phyloP scores from a whole-genome alignment of 2,797 vertebrate genomes.

The Astyanax mexicanus region DNA sequence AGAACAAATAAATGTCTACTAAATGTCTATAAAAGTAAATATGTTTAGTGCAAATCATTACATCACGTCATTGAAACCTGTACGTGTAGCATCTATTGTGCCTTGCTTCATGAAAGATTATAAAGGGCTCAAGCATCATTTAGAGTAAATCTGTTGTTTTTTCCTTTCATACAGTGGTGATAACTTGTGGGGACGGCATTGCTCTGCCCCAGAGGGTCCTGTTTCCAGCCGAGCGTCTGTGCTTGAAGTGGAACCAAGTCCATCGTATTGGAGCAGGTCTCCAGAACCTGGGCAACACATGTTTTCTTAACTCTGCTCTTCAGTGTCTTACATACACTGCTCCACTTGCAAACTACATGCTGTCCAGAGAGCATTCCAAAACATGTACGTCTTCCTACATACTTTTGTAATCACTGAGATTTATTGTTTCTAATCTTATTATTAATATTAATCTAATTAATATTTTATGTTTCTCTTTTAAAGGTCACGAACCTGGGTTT shows the following conservation, averaged over 20 bases:
- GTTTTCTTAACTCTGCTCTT: slow-evolving; percentile 94
- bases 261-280: slow-evolving; percentile 94
- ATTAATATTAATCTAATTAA: too few species aligned
- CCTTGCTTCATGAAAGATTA: neutral
- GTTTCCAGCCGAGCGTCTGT: slow-evolving; percentile 91
- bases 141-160: neutral
- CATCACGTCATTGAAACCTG: too few species aligned
- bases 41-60: too few species aligned
- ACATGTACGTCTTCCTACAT: slow-evolving; percentile 81
- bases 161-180: slow-evolving; percentile 65
- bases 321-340: slow-evolving; percentile 97
- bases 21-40: neutral
- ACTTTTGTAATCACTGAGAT: neutral
- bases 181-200: slow-evolving; percentile 89
- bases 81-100: too few species aligned
- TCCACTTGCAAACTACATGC: slow-evolving; percentile 94
- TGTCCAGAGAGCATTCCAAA: slow-evolving; percentile 94
- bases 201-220: slow-evolving; percentile 91
- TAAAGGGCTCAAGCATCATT: neutral
- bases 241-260: slow-evolving; percentile 90
- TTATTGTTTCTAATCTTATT: neutral
- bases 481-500: slow-evolving; percentile 93
- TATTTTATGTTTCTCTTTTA: neutral
- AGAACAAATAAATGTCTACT: neutral
- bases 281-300: slow-evolving; percentile 96